Evolutionary conservation across 2,888 invertebrate species (phyloP), one percentile per base, ranked within the genome.

Genomic region (Aethes cnicana): DNA sequence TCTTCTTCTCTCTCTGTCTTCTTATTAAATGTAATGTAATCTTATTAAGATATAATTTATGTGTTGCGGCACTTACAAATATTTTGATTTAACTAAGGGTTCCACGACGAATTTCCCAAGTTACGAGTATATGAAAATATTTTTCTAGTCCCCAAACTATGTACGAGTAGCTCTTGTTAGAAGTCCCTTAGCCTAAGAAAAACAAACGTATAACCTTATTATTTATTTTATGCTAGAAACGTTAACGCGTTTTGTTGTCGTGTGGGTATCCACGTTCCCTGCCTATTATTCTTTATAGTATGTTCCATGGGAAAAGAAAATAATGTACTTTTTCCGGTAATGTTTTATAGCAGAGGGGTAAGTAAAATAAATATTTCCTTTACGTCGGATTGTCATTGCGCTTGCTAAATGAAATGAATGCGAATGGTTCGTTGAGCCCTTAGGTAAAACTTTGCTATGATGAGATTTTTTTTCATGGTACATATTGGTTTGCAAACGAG

Each of bases 231-330:
- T 43, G 30, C 23, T 25, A 25, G 28, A 21, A 18, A 26, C 11
- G 35, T 39, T 21, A 49, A 36, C 28, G 23, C 28, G 43, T 44
- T 50, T 50, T 44, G 30, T 37, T 44, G 43, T 43, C 37, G 6
- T 26, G 20, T 26, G 20, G 43, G 12, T 42, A 28, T 14, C 23
- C 36, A 21, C 30, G 30, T 18, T 50, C 44, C 43, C 50, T 36
- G 32, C 20, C 42, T 53, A 53, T 53, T 48, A 53, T 53, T 53
- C 42, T 48, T 48, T 36, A 23, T 42, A 48, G 30, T 53, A 48
- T 53, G 37, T 53, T 53, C 23, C 12, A 23, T 36, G 53, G 47
- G 42, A 48, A 48, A 41, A 43, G 48, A 48, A 48, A 53, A 53
- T 48, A 43, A 32, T 48, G 42, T 48, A 53, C 53, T 42, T 48